These are phyloP conservation scores for Acrobasis consociella DNA, from an alignment of 2,888 invertebrate genomes.

Conservation along the genomic window DNA sequence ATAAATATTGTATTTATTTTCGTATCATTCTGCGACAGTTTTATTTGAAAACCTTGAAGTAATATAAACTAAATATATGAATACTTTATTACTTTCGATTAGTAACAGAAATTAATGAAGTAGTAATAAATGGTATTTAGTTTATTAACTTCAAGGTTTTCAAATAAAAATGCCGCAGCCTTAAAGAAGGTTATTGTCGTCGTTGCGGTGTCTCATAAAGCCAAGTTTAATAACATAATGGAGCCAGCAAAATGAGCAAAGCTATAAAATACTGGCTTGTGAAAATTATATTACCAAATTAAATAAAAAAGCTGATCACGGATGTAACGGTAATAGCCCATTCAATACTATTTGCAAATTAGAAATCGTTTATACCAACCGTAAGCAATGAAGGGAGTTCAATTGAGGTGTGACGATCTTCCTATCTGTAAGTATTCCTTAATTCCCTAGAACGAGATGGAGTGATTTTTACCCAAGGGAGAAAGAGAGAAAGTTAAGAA, in stretches of 20 bases:
- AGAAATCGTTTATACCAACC: constrained; percentile 19
- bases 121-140: too few species aligned
- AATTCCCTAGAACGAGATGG: constrained; percentile 37
- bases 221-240: not conserved
- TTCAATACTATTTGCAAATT: constrained; percentile 20
- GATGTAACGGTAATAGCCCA: constrained; percentile 2
- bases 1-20: constrained; percentile 9
- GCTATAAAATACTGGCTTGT: not conserved
- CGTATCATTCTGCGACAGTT: not conserved
- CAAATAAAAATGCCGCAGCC: too few species aligned
- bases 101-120: too few species aligned
- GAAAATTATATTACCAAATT: not conserved
- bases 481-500: constrained; percentile 54
- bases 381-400: constrained; percentile 31
- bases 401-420: constrained; percentile 43
- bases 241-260: constrained; percentile 3
- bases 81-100: not conserved
- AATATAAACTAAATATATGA: not conserved
- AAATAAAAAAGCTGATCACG: constrained; percentile 13
- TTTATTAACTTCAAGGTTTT: too few species aligned
- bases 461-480: constrained; percentile 33
- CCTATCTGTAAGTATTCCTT: constrained; percentile 33
- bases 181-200: not conserved
- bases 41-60: not conserved
- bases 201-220: not conserved